Percentiles rank a stretch among this genome's conserved stretches.
Conservation (phyloP, 2,888 invertebrate genomes). For the Pseudoips prasinana region DNA sequence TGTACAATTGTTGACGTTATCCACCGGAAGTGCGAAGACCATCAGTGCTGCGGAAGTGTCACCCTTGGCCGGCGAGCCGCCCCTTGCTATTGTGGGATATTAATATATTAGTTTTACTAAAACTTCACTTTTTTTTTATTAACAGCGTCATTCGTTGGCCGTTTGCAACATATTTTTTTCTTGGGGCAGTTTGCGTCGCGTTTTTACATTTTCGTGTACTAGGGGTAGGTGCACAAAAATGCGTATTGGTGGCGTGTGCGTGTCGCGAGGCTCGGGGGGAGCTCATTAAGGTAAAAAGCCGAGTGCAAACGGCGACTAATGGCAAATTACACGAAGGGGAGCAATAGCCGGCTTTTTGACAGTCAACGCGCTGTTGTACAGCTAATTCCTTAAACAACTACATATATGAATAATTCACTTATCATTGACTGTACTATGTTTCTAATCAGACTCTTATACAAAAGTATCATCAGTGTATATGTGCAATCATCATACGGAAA, state of each 20-base stretch:
- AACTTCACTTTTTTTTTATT: slow-evolving; percentile 13
- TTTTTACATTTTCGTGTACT: slow-evolving; percentile 33
- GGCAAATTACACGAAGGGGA: slow-evolving; percentile 81
- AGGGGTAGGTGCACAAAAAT: slow-evolving; percentile 70
- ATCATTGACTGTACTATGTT: no score
- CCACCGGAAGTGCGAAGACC: slow-evolving; percentile 38
- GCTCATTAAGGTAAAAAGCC: slow-evolving; percentile 82
- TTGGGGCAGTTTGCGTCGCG: slow-evolving; percentile 20
- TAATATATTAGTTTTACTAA: slow-evolving; percentile 16
- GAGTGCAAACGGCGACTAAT: slow-evolving; percentile 80
- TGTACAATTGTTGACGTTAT: slow-evolving; percentile 4
- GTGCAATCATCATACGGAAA: no score
- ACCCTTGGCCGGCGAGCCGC: slow-evolving; percentile 28
- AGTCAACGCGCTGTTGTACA: slow-evolving; percentile 25
- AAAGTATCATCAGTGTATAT: no score
- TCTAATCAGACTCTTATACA: no score
- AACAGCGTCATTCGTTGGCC: slow-evolving; percentile 16
- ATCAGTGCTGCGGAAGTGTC: slow-evolving; percentile 38
- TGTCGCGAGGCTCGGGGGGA: slow-evolving; percentile 55
- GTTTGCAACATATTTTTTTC: slow-evolving; percentile 31
- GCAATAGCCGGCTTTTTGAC: slow-evolving; percentile 49
- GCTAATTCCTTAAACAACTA: slow-evolving; percentile 6
- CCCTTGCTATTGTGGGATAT: slow-evolving; percentile 23
- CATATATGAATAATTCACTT: no score
- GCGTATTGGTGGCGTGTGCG: slow-evolving; percentile 70